Evolutionary conservation across 2,797 vertebrate genomes (phyloP).

Genomic region (Morus bassanus): DNA sequence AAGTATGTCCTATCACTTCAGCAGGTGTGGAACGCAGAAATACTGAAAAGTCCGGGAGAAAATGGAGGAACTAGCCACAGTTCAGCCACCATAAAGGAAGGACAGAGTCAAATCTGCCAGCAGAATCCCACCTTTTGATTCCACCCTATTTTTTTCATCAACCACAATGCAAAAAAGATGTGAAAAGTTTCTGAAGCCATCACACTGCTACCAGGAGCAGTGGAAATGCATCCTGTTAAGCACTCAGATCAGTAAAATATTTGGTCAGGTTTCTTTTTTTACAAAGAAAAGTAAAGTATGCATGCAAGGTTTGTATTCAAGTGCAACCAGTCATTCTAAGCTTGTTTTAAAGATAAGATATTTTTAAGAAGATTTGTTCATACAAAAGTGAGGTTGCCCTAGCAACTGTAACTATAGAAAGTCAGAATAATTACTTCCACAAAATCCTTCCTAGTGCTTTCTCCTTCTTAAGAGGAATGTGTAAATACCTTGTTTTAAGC

Average conservation of each 20-base stretch:
- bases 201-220: background rate
- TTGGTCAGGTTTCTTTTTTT: background rate
- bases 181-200: background rate
- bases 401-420: slow-evolving; percentile 57
- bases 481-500: slow-evolving; percentile 12
- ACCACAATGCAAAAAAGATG: background rate
- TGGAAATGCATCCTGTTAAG: background rate
- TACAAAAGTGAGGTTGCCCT: slow-evolving; percentile 51
- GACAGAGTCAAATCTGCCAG: background rate
- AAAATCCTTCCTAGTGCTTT: slow-evolving; percentile 39
- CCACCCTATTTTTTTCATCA: background rate
- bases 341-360: slow-evolving; percentile 30
- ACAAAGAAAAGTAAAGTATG: background rate
- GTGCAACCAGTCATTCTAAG: background rate
- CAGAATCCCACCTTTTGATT: background rate
- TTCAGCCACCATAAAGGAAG: background rate
- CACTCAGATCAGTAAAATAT: background rate
- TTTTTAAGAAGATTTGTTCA: slow-evolving; percentile 41
- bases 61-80: background rate
- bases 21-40: background rate
- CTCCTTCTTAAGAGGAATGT: background rate
- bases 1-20: background rate
- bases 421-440: slow-evolving; percentile 36
- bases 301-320: background rate
- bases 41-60: background rate